Conservation (phyloP, 1,140 invertebrate genomes). For the Ceratoteleas bidentatus region DNA sequence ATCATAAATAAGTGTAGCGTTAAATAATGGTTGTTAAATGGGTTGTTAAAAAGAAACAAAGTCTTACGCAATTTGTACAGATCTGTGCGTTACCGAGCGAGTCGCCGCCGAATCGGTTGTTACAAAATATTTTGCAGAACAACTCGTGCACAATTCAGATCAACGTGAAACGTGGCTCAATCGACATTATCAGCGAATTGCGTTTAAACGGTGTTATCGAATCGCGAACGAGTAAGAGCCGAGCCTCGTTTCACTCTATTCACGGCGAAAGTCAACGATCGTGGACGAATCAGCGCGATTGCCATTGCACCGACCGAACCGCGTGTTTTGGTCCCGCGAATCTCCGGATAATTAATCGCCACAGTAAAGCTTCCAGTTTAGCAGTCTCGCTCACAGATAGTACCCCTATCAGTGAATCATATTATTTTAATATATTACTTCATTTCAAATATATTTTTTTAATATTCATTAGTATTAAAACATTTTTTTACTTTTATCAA, state of each 20-base stretch:
- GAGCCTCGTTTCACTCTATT: constrained; percentile 7
- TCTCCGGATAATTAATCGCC: too few species aligned
- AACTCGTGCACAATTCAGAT: constrained; percentile 46
- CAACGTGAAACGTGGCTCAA: constrained; percentile 33
- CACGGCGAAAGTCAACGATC: constrained; percentile 34
- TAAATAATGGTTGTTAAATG: constrained; percentile 33
- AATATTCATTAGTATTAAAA: too few species aligned
- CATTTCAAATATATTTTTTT: too few species aligned
- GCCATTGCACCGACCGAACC: too few species aligned
- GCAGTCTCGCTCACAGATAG: too few species aligned
- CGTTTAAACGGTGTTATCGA: constrained; percentile 44
- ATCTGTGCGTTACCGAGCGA: constrained; percentile 24
- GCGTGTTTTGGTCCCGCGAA: too few species aligned
- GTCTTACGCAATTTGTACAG: constrained; percentile 50
- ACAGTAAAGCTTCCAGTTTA: too few species aligned
- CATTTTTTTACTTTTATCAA: too few species aligned
- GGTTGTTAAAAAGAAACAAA: constrained; percentile 20
- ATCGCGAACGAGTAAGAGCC: constrained; percentile 11
- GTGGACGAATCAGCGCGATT: constrained; percentile 9
- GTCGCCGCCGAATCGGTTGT: constrained; percentile 14
- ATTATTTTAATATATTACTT: too few species aligned
- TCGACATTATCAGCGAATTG: constrained; percentile 27
- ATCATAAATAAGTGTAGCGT: constrained; percentile 34
- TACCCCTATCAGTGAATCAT: too few species aligned
- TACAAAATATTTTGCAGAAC: constrained; percentile 33